Evolutionary conservation across 2,113 vertebrate genomes (phyloP), one percentile per base, ranked within the genome.

Genomic region (Sapayoa aenigma): DNA sequence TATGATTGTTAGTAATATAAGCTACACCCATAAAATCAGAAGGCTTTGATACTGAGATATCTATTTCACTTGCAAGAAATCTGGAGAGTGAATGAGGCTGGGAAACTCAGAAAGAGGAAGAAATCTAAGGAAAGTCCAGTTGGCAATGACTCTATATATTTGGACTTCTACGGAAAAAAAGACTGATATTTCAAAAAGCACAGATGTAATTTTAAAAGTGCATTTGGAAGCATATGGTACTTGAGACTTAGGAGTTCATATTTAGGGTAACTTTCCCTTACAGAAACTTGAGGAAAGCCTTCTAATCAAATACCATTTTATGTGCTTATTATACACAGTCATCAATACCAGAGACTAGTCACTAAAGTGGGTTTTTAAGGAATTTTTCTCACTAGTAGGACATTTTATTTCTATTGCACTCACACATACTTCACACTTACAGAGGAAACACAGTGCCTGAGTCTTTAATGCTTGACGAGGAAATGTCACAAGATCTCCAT

Each of bases 401-500:
- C 4, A 25, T 52, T 87, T 78, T 59, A 37, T 71, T 78, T 84
- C 56, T 72, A 1, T 46, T 49, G 9, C 25, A 37, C 15, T 67
- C 28, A 53, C 17, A 53, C 13, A 58, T 33, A 23, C 50, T 11
- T 33, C 59, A 76, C 44, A 67, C 14, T 19, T 16, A 13, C 33
- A 72, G 15, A 89, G 30, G n/a, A 35, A 78, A 58, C 10, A 37
- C 7, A 53, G 20, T 10, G 7, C 11, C 46, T 44, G 9, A 5
- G 28, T 52, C 39, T 63, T 66, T 62, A 72, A 46, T 47, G 12
- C 5, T 33, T 83, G 30, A 28, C 41, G 22, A 87, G 27, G 35
- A 83, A 65, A 39, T 0, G 0, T 5, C 28, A 14, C 33, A 72
- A 72, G 60, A 67, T 17, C 18, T 5, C 0, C 4, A 68, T 3